These are phyloP conservation scores for Ptiloglossa arizonensis DNA, from an alignment of 1,140 invertebrate genomes.

Conservation along the genomic window DNA sequence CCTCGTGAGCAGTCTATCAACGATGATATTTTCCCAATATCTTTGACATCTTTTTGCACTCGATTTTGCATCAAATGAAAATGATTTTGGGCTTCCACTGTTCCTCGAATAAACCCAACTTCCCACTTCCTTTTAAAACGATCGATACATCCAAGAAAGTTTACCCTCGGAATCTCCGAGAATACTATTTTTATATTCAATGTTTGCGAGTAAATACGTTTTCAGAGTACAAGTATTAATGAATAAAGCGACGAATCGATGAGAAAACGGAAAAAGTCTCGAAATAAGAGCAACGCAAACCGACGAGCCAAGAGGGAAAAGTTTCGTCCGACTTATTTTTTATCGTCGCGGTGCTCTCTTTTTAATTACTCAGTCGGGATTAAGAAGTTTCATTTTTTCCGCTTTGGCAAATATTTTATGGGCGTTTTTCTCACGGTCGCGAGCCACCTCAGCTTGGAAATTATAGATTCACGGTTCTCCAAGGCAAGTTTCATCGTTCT, in stretches of 20 bases:
- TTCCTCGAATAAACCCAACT: too few relatives aligned
- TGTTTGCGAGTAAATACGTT: too few relatives aligned
- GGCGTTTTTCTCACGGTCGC: not conserved
- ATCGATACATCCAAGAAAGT: too few relatives aligned
- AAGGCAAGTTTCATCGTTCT: not conserved
- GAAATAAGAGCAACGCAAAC: not conserved
- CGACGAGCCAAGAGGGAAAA: not conserved
- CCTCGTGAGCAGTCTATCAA: too few relatives aligned
- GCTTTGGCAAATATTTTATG: not conserved
- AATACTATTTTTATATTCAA: too few relatives aligned
- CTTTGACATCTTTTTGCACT: not conserved
- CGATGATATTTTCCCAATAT: not conserved
- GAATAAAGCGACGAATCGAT: too few relatives aligned
- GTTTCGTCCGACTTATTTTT: not conserved
- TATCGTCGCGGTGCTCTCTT: not conserved
- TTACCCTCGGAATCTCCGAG: too few relatives aligned
- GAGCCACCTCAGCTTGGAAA: not conserved
- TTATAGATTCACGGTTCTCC: not conserved
- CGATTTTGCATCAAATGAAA: not conserved
- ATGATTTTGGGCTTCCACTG: not conserved
- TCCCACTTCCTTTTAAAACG: too few relatives aligned
- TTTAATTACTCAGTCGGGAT: not conserved
- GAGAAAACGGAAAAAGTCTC: too few relatives aligned
- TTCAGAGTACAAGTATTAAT: too few relatives aligned
- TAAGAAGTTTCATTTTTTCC: constrained; percentile 1